Conservation (phyloP, 2,888 invertebrate genomes). For the Anodontia alba region DNA sequence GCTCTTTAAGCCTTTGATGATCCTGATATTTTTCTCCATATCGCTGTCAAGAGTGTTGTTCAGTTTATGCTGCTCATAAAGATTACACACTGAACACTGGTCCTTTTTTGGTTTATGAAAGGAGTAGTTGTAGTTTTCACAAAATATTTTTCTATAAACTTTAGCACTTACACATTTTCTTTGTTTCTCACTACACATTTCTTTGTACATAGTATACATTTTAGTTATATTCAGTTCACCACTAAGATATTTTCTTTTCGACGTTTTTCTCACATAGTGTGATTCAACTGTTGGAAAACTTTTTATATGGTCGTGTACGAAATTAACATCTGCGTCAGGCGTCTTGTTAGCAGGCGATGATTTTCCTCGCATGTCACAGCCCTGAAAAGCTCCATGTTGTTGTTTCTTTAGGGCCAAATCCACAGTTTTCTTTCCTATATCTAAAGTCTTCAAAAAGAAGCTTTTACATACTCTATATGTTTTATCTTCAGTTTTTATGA, state of each 20-base stretch:
- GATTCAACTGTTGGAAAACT: conserved; percentile 21
- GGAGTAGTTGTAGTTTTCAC: conserved; percentile 20
- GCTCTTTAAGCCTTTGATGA: background rate
- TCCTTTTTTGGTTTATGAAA: conserved; percentile 27
- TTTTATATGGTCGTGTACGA: conserved; percentile 18
- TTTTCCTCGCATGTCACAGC: background rate
- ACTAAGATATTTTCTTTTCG: conserved; percentile 13
- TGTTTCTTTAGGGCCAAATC: conserved; percentile 10
- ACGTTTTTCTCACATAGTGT: conserved; percentile 21
- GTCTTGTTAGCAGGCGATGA: conserved; percentile 16
- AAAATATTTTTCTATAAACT: conserved; percentile 22
- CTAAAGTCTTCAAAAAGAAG: conserved; percentile 16
- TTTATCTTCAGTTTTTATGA: background rate
- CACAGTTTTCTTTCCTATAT: conserved; percentile 16
- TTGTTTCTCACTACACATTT: background rate
- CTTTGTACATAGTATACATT: conserved; percentile 15
- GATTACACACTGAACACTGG: conserved; percentile 18
- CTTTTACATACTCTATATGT: conserved; percentile 6
- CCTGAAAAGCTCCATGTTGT: conserved; percentile 20
- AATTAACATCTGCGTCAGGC: background rate
- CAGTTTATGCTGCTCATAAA: conserved; percentile 7
- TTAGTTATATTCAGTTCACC: conserved; percentile 18
- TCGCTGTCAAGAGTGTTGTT: background rate
- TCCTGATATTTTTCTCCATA: background rate
- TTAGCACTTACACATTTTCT: conserved; percentile 3